Conservation (phyloP, 2,113 vertebrate genomes). For the Datnioides undecimradiatus region DNA sequence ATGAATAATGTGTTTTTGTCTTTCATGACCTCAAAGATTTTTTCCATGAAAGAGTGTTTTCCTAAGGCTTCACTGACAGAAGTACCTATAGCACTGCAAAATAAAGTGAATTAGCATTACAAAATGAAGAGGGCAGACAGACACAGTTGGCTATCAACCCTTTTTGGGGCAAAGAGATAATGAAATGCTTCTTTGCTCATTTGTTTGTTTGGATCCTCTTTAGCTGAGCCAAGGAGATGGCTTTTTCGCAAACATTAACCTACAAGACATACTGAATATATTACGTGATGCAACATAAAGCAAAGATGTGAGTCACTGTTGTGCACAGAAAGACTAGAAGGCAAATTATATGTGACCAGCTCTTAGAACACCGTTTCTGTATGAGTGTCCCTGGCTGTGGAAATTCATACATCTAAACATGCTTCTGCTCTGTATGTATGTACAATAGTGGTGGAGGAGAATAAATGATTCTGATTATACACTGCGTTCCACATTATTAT, state of each 20-base stretch:
- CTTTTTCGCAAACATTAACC: not conserved
- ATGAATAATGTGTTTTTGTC: not conserved
- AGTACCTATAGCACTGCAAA: not conserved
- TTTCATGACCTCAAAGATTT: not conserved
- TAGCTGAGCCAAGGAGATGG: not conserved
- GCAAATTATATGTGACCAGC: no score
- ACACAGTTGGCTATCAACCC: not conserved
- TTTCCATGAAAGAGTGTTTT: not conserved
- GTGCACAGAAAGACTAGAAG: not conserved
- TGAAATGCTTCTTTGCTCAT: not conserved
- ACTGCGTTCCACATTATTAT: no score
- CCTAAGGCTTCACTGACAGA: not conserved
- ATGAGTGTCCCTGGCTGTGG: no score
- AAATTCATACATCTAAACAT: not conserved
- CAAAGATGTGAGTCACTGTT: not conserved
- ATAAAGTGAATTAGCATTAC: conserved; percentile 13
- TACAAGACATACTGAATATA: not conserved
- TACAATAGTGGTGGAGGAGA: no score
- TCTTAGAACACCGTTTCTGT: not conserved
- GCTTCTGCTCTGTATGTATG: not conserved
- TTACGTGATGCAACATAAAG: not conserved
- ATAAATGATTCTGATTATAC: no score
- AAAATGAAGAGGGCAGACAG: not conserved
- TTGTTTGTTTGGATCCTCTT: not conserved
- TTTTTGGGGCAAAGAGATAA: not conserved